phyloP scores from a whole-genome alignment of 2,888 invertebrate genomes.

The Morpho helenor region DNA sequence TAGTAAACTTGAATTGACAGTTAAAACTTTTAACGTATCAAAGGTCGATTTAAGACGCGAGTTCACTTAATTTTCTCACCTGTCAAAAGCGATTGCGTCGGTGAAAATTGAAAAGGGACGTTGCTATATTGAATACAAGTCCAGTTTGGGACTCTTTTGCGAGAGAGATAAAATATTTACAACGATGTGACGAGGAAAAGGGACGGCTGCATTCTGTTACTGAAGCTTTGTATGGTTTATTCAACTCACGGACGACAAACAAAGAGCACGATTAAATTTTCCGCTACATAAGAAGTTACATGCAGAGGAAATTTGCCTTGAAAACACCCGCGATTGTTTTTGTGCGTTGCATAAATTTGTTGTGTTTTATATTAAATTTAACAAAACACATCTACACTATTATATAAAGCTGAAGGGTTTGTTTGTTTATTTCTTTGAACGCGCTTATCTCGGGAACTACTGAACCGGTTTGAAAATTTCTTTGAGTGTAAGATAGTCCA shows the following conservation, averaged over 20 bases:
- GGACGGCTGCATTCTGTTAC: constrained; percentile 32
- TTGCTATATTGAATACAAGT: constrained; percentile 44
- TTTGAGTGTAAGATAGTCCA: no score
- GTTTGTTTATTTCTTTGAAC: no score
- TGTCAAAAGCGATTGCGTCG: constrained; percentile 47
- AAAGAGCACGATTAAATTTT: constrained; percentile 69
- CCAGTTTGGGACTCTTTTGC: constrained; percentile 41
- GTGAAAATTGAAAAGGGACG: constrained; percentile 48
- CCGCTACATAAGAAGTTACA: constrained; percentile 64
- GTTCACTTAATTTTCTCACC: constrained; percentile 38
- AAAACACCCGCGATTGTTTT: constrained; percentile 32
- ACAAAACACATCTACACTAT: no score
- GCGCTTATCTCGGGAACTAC: no score
- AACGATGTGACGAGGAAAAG: constrained; percentile 35
- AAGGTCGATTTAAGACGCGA: constrained; percentile 19
- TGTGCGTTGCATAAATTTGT: constrained; percentile 21
- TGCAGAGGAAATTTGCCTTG: constrained; percentile 48
- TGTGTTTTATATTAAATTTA: constrained; percentile 13
- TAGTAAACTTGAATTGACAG: no score
- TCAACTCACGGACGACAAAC: constrained; percentile 64
- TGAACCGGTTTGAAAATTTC: no score
- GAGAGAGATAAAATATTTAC: constrained; percentile 40
- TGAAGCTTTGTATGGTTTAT: constrained; percentile 55
- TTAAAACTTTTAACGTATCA: constrained; percentile 23
- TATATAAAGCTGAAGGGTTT: no score